Evolutionary conservation across 2,888 invertebrate species (phyloP), one percentile per base, ranked within the genome.

Genomic region (Adela reaumurella): DNA sequence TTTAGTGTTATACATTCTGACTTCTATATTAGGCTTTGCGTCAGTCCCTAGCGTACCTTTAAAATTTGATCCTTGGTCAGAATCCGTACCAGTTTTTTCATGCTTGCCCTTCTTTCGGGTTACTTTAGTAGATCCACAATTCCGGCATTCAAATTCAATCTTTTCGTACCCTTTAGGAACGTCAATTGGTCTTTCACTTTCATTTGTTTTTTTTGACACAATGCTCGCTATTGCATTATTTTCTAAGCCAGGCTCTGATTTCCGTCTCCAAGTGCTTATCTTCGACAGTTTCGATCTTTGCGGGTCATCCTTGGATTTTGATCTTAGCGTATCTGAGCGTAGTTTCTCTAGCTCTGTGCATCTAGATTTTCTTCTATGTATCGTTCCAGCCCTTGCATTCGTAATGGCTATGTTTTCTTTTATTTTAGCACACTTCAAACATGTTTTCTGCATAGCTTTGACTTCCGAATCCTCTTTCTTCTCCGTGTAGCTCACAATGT

Each of bases 221-320:
- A 70, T 59, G 29, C 63, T 63, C 35, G 60, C 59, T 47, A 64
- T 61, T 57, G 35, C 14, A 14, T 14, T 14, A 11, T 76, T 77
- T 52, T 72, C 76, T 47, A 83, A 65, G n/a, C 85, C 85, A 1
- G 88, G 89, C 64, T 88, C 89, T 14, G 88, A 88, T 63, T 88
- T 88, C 55, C 88, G 67, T 58, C 88, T 72, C 87, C 88, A 87
- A 49, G 82, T 85, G 8, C 85, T 83, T 57, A 87, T 83, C 65
- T 74, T 78, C 16, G 76, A 73, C 42, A 78, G 55, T 51, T 70
- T 78, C 1, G 71, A 70, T 58, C 79, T 59, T 61, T 82, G 64
- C 51, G 79, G 72, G 65, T 84, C 65, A 61, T 79, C 79, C 60
- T 72, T 78, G 3, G 78, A 79, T 57, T 78, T 78, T 0, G 79